phyloP scores from a whole-genome alignment of 2,797 vertebrate species.

The Aphelocoma californica region DNA sequence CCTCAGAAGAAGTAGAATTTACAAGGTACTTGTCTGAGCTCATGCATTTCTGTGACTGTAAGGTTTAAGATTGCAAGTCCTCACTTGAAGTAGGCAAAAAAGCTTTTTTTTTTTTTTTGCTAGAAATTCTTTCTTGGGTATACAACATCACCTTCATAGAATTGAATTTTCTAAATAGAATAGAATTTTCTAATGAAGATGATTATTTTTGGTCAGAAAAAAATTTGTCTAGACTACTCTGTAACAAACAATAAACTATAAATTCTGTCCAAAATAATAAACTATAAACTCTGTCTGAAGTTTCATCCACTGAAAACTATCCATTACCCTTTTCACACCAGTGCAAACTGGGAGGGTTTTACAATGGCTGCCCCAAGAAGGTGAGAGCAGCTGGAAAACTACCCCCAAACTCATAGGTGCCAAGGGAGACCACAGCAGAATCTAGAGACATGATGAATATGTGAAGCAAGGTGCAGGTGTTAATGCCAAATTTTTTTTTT shows the following conservation, averaged over 20 bases:
- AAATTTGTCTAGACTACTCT: neutral
- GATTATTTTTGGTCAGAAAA: neutral
- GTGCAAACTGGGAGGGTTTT: neutral
- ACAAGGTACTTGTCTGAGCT: neutral
- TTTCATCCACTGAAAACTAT: neutral
- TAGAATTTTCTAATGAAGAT: neutral
- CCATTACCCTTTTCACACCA: neutral
- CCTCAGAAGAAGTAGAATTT: neutral
- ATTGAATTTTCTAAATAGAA: neutral
- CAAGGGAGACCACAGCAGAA: neutral
- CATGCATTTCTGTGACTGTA: neutral
- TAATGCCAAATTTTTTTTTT: neutral
- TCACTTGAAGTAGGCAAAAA: neutral
- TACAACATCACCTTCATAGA: neutral
- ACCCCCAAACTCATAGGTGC: neutral
- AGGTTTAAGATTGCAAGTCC: neutral
- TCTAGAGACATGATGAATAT: neutral
- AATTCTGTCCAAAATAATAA: neutral
- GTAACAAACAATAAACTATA: neutral
- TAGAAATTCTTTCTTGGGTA: neutral
- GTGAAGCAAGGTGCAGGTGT: neutral
- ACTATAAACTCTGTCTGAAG: neutral
- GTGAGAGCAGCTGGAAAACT: neutral
- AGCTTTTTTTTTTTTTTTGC: neutral
- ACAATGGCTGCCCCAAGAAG: neutral